Conservation (phyloP, 2,113 vertebrate genomes). For the Girardinichthys multiradiatus region DNA sequence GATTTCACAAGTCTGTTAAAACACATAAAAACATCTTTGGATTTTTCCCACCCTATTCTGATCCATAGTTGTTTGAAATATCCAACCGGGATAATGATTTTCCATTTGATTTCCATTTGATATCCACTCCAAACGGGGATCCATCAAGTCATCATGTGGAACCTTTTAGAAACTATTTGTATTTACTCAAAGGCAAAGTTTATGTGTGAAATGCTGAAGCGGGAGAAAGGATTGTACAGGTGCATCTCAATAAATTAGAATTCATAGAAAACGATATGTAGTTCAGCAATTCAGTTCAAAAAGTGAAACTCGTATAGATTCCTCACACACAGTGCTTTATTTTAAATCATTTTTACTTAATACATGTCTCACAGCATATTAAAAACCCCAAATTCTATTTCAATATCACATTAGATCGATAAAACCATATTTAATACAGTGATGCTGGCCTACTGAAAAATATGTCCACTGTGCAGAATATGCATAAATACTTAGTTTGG, state of each 20-base stretch:
- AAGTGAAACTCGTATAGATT: background rate
- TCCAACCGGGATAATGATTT: background rate
- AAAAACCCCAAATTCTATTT: background rate
- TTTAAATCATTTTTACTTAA: too few species aligned
- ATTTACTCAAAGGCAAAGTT: slow-evolving; percentile 35
- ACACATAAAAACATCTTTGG: slow-evolving; percentile 7
- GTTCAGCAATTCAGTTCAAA: background rate
- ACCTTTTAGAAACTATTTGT: background rate
- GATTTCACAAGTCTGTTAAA: slow-evolving; percentile 24
- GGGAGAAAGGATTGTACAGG: slow-evolving; percentile 3
- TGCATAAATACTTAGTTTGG: too few species aligned
- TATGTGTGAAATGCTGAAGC: slow-evolving; percentile 31
- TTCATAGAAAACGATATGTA: background rate
- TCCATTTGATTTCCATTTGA: background rate
- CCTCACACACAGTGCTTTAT: too few species aligned
- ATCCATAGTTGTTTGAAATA: background rate
- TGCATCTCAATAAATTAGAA: background rate
- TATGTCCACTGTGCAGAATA: too few species aligned
- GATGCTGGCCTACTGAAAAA: too few species aligned
- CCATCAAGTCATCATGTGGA: slow-evolving; percentile 13
- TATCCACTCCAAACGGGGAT: background rate
- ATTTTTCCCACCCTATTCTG: slow-evolving; percentile 12
- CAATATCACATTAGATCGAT: background rate
- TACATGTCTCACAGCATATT: too few species aligned
- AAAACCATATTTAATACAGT: background rate